Evolutionary conservation across 2,113 vertebrate genomes (phyloP).

Genomic region (Piprites chloris): DNA sequence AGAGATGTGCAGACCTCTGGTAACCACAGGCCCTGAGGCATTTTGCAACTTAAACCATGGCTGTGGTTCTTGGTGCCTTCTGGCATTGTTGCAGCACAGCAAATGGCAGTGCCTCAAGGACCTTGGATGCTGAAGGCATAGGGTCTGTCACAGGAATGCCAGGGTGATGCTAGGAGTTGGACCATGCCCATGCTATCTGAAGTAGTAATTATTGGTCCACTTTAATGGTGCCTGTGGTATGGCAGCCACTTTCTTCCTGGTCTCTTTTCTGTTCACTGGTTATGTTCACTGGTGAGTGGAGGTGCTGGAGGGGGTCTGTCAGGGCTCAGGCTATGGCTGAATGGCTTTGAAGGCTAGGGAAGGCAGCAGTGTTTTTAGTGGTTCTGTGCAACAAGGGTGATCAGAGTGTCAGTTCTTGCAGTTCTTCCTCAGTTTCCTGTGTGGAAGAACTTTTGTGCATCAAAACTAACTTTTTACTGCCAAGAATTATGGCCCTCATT

Average conservation of each 20-base stretch:
- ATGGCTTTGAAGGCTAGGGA: background rate
- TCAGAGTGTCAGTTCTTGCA: background rate
- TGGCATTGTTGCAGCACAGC: background rate
- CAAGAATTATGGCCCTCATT: background rate
- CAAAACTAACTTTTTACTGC: background rate
- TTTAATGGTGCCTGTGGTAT: background rate
- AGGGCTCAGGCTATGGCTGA: fast-evolving
- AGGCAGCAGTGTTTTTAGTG: background rate
- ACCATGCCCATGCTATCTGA: background rate
- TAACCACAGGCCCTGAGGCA: fast-evolving
- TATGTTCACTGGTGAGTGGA: background rate
- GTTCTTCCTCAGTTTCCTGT: background rate
- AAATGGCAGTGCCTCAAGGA: background rate
- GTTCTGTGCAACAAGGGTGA: background rate
- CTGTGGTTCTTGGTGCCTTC: background rate
- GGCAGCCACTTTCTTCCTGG: background rate
- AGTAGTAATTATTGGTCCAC: background rate
- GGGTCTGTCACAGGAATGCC: background rate
- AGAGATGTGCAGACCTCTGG: background rate
- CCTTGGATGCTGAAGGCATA: fast-evolving
- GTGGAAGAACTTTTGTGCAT: background rate
- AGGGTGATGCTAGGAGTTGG: background rate
- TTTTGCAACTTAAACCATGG: fast-evolving
- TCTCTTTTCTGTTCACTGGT: background rate
- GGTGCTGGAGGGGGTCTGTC: background rate